These are phyloP conservation scores for Drosophila azteca DNA, from an alignment of 1,140 invertebrate genomes.

Conservation along the genomic window DNA sequence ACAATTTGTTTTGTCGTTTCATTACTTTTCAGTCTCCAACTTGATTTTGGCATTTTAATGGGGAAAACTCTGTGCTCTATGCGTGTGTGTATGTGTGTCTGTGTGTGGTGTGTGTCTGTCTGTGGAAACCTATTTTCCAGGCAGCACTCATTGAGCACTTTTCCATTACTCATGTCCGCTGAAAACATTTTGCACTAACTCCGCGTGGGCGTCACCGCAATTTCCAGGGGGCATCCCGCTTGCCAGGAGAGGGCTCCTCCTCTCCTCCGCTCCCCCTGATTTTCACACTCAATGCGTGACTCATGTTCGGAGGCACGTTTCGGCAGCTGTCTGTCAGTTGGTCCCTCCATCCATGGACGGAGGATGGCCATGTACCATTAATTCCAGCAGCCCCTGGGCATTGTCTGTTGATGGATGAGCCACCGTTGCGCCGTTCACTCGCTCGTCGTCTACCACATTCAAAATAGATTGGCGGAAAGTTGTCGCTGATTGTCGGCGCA, in stretches of 20 bases:
- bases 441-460: constrained; percentile 34
- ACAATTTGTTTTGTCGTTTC: constrained; percentile 75
- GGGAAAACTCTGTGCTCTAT: constrained; percentile 1
- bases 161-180: constrained; percentile 33
- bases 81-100: background rate
- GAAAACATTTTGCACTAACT: constrained; percentile 34
- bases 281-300: constrained; percentile 64
- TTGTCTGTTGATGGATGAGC: constrained; percentile 65
- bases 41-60: constrained; percentile 39
- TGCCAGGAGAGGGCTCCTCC: too few relatives aligned
- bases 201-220: constrained; percentile 31
- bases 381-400: constrained; percentile 33
- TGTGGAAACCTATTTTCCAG: constrained; percentile 36
- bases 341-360: background rate
- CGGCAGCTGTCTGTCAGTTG: constrained; percentile 57
- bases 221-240: constrained; percentile 16
- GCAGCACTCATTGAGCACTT: constrained; percentile 21
- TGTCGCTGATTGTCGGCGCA: constrained; percentile 64
- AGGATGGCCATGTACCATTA: constrained; percentile 4
- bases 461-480: constrained; percentile 70
- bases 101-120: constrained; percentile 1
- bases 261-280: background rate
- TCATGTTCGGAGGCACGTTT: constrained; percentile 70
- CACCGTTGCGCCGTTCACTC: constrained; percentile 26
- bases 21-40: constrained; percentile 40